Base-by-base conservation (phyloP, 2,888 invertebrate species). In the Agonopterix arenella region DNA sequence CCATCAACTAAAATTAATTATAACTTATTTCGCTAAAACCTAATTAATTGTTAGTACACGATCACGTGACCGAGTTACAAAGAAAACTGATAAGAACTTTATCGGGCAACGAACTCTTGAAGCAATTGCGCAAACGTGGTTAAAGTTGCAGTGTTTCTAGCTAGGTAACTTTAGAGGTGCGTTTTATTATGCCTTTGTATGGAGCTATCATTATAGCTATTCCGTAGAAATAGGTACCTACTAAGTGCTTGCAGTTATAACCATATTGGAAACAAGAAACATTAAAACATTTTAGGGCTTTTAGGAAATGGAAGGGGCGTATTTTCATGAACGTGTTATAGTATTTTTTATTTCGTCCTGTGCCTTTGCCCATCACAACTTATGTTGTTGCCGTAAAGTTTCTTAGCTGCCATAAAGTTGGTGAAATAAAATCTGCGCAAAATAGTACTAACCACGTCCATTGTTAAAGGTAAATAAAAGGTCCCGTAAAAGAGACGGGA, bases 61-160 rank as follows among this genome's bases (percentile, higher is more conserved):
- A 59, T 69, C 73, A 68, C 57, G 62, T 80, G 80, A 71, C 64
- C 66, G 65, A 61, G 60, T 66, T 68, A 71, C 64, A 76, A 83
- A 80, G 79, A 82, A 80, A 72, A 66, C 69, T 76, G 85, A 85
- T 84, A 86, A 82, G 76, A 65, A 59, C 54, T 69, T 73, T 84
- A 85, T 86, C 85, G 83, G 77, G 50, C 81, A 78, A 66, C 60
- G 83, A 84, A 78, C 84, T 80, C 60, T 59, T 28, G 28, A 28
- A 49, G 55, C 56, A 53, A 45, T 53, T 54, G 54, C 54, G 53
- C 54, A 53, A 53, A 52, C 48, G 48, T 54, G 46, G 49, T 49
- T 48, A 46, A 49, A 40, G 45, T 48, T 36, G 44, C 45, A 45
- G 45, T 42, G 28, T 28, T 28, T 28, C 28, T 28, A 5, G 28